Evolutionary conservation across 2,888 invertebrate genomes (phyloP).

Genomic region (Synanthedon tipuliformis): DNA sequence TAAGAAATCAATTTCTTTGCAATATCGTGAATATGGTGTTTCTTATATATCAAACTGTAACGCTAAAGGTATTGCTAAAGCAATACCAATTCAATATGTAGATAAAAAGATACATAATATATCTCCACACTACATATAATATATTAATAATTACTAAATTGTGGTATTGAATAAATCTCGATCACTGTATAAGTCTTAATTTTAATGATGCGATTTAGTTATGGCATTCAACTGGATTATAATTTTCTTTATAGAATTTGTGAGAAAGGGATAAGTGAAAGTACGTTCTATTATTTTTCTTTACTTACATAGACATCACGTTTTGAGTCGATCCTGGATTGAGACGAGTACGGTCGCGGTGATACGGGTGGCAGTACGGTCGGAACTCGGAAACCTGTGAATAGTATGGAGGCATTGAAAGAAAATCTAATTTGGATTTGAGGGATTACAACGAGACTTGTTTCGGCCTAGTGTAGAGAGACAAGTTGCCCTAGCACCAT

Average conservation of each 20-base stretch:
- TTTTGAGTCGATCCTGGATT: constrained; percentile 36
- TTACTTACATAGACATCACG: constrained; percentile 26
- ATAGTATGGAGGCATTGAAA: constrained; percentile 57
- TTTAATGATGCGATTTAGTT: neutral
- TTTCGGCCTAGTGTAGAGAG: constrained; percentile 58
- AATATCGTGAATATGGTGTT: no score
- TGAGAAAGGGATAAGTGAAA: neutral
- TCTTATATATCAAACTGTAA: no score
- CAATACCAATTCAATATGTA: no score
- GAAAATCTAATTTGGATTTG: constrained; percentile 70
- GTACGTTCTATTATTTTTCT: constrained; percentile 20
- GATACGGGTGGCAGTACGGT: constrained; percentile 4
- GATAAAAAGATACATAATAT: no score
- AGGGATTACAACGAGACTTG: constrained; percentile 63
- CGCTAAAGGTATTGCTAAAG: no score
- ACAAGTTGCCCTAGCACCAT: constrained; percentile 23
- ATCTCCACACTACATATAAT: no score
- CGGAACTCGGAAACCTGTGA: constrained; percentile 31
- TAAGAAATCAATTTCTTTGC: no score
- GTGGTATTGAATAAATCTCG: neutral
- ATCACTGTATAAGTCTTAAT: neutral
- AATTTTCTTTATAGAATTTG: neutral
- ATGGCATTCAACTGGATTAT: neutral
- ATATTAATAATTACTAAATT: neutral
- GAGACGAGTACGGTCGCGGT: constrained; percentile 7